Percentiles rank a stretch among this genome's conserved stretches.
Conservation (phyloP, 2,797 vertebrate genomes). For the Denticeps clupeoides region DNA sequence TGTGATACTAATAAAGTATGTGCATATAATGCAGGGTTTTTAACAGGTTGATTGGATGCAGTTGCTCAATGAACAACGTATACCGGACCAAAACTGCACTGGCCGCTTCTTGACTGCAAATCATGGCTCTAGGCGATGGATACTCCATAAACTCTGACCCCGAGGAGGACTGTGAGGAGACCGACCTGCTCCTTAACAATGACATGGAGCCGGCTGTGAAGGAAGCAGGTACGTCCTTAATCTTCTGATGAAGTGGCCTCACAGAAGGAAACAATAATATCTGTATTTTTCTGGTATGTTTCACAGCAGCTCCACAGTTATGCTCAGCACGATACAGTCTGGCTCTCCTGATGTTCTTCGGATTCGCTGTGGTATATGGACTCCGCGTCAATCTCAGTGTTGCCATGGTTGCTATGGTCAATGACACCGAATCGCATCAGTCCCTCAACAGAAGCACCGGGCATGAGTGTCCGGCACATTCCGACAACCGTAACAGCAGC, state of each 20-base stretch:
- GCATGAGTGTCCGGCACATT: conserved; percentile 38
- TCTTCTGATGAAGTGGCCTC: no score
- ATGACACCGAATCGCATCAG: conserved; percentile 38
- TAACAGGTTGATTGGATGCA: no score
- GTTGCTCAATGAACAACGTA: no score
- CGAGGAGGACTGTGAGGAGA: conserved; percentile 37
- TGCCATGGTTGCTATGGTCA: conserved; percentile 76
- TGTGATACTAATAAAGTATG: no score
- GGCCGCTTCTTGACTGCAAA: neutral
- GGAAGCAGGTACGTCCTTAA: conserved; percentile 33
- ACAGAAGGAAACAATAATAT: no score
- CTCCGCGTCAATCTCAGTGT: conserved; percentile 80
- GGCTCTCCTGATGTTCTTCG: conserved; percentile 70
- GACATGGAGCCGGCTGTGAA: conserved; percentile 3
- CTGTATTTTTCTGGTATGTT: neutral
- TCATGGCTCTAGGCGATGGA: conserved; percentile 41
- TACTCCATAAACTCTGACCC: conserved; percentile 40
- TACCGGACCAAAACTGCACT: no score
- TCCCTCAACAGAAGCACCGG: conserved; percentile 27
- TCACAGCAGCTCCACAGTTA: conserved; percentile 41
- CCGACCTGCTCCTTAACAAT: conserved; percentile 38
- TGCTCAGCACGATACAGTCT: conserved; percentile 67
- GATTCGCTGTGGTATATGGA: conserved; percentile 66
- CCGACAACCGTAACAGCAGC: conserved; percentile 17
- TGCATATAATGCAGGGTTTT: no score